Percentiles rank a stretch among this genome's conserved stretches.
Evolutionary conservation across 2,888 invertebrate species (phyloP).

Genomic region (Tolmerus cingulatus): DNA sequence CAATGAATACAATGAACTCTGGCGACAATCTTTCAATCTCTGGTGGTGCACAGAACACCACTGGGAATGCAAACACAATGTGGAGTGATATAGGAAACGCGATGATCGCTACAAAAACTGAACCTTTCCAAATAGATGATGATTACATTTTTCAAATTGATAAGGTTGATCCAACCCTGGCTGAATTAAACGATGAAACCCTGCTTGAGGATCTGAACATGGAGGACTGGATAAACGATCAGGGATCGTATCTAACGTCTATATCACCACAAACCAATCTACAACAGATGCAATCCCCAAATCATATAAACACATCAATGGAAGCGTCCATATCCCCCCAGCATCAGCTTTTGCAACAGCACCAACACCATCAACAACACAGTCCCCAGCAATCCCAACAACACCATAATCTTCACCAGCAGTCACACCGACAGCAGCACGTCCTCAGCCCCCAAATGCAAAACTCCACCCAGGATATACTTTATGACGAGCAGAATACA

Average conservation of each 20-base stretch:
- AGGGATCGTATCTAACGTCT: conserved; percentile 29
- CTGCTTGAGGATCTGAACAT: conserved; percentile 83
- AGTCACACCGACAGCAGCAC: conserved; percentile 47
- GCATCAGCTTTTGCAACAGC: conserved; percentile 51
- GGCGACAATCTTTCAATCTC: conserved; percentile 52
- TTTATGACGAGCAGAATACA: conserved; percentile 53
- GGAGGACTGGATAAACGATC: conserved; percentile 71
- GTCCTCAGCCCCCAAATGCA: conserved; percentile 48
- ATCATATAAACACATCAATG: conserved; percentile 55
- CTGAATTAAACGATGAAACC: conserved; percentile 85
- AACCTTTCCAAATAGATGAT: conserved; percentile 82
- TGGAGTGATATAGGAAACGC: conserved; percentile 63
- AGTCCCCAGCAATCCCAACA: conserved; percentile 51
- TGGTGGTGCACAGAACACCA: conserved; percentile 55
- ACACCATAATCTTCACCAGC: conserved; percentile 50
- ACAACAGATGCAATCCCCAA: conserved; percentile 52
- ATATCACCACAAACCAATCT: conserved; percentile 46
- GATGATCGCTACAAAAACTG: conserved; percentile 64
- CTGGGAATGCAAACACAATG: conserved; percentile 61
- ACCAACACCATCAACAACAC: conserved; percentile 53
- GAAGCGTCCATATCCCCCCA: conserved; percentile 44
- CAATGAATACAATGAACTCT: neutral
- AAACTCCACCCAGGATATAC: conserved; percentile 47
- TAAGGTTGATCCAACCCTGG: conserved; percentile 85
- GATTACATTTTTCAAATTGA: conserved; percentile 91